Conservation (phyloP, 2,888 invertebrate species). For the Creontiades dilutus region DNA sequence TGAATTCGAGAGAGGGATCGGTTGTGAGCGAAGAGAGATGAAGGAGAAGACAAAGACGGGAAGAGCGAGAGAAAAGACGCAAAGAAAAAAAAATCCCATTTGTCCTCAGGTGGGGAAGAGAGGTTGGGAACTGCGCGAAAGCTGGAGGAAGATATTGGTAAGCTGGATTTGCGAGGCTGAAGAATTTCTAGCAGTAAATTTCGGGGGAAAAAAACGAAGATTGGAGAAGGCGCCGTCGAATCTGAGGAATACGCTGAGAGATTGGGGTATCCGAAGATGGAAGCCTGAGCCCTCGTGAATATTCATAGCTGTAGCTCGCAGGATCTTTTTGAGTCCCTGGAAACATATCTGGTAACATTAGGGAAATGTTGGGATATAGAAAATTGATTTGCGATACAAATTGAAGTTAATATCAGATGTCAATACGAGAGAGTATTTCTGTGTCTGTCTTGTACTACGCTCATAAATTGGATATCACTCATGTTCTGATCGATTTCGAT, state of each 20-base stretch:
- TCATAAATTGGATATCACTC: too few species aligned
- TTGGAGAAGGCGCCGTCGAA: not conserved
- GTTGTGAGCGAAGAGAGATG: not conserved
- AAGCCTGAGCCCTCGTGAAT: too few species aligned
- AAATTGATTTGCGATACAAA: too few species aligned
- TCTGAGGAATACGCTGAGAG: conserved; percentile 5
- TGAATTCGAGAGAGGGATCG: conserved; percentile 25
- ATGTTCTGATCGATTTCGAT: too few species aligned
- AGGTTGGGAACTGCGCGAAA: not conserved
- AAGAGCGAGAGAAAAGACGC: not conserved
- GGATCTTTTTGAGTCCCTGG: too few species aligned
- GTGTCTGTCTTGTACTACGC: too few species aligned
- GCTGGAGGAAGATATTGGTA: conserved; percentile 11
- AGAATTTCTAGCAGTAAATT: conserved; percentile 3
- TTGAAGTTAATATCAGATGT: too few species aligned
- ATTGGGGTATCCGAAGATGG: not conserved
- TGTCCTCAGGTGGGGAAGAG: not conserved
- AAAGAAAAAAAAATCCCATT: not conserved
- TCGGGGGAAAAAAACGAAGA: not conserved
- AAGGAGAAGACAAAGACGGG: too few species aligned
- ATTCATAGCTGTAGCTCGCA: too few species aligned
- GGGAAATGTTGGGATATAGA: too few species aligned
- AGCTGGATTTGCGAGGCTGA: conserved; percentile 25
- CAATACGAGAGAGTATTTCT: too few species aligned
- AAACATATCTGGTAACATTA: too few species aligned